Percentiles rank a stretch among this genome's conserved stretches.
Conservation (phyloP, 2,888 invertebrate species). For the Sinotaia quadrata region DNA sequence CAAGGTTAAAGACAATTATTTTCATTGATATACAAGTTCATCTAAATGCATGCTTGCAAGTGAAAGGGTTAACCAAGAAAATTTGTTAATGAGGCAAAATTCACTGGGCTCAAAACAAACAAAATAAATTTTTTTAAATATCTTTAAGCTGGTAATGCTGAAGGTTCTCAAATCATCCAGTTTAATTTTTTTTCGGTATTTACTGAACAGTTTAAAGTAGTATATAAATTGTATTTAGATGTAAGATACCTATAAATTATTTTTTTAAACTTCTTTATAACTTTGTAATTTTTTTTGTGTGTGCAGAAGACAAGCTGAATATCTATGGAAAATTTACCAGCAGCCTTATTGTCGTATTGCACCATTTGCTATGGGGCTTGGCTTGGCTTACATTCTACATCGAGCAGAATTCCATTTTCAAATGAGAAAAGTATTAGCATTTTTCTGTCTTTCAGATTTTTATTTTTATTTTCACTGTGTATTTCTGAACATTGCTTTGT, state of each 20-base stretch:
- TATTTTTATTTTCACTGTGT: background rate
- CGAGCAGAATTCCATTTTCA: background rate
- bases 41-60: too few relatives aligned
- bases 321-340: slow-evolving; percentile 19
- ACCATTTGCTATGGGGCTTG: slow-evolving; percentile 25
- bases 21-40: too few relatives aligned
- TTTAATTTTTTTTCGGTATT: too few relatives aligned
- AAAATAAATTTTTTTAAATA: too few relatives aligned
- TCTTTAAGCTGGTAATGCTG: too few relatives aligned
- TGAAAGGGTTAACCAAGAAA: too few relatives aligned
- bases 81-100: too few relatives aligned
- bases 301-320: slow-evolving; percentile 21
- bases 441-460: background rate
- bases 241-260: background rate
- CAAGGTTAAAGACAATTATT: too few relatives aligned
- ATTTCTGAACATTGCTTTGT: too few relatives aligned
- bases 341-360: slow-evolving; percentile 26
- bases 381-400: slow-evolving; percentile 20
- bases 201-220: too few relatives aligned
- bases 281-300: background rate
- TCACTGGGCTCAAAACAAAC: too few relatives aligned
- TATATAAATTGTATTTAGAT: background rate
- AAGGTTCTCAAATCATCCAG: too few relatives aligned
- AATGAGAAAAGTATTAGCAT: slow-evolving; percentile 13
- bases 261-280: background rate